phyloP scores from a whole-genome alignment of 2,888 invertebrate species.

The Theretra japonica region DNA sequence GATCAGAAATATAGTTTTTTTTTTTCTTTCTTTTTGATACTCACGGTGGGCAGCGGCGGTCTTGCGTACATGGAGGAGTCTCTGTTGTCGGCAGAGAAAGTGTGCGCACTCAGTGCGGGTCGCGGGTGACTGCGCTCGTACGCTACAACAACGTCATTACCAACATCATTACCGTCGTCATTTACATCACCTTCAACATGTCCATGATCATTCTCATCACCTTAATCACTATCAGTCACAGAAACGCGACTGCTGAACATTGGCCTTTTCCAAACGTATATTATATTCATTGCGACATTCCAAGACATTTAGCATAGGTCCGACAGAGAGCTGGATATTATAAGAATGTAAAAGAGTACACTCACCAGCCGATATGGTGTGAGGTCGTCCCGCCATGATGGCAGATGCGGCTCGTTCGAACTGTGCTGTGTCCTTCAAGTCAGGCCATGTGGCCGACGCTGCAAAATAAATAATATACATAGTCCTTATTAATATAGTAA shows the following conservation, averaged over 20 bases:
- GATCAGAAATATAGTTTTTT: no score
- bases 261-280: neutral
- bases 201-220: no score
- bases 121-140: slow-evolving; percentile 94
- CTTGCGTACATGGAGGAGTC: slow-evolving; percentile 68
- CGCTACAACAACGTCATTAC: slow-evolving; percentile 72
- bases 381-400: slow-evolving; percentile 93
- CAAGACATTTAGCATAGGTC: no score
- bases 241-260: neutral
- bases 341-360: neutral
- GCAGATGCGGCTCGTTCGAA: slow-evolving; percentile 90
- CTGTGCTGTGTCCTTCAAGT: slow-evolving; percentile 90
- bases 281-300: no score
- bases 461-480: slow-evolving; percentile 43
- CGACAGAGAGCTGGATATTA: no score
- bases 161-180: neutral
- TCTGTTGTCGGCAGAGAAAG: slow-evolving; percentile 67
- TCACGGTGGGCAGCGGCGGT: slow-evolving; percentile 90
- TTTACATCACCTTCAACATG: slow-evolving; percentile 1
- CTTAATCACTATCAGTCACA: neutral
- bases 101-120: slow-evolving; percentile 93
- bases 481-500: no score
- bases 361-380: slow-evolving; percentile 94
- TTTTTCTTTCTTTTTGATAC: slow-evolving; percentile 45
- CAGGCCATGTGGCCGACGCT: slow-evolving; percentile 91